Evolutionary conservation across 2,113 vertebrate genomes (phyloP), one percentile per base, ranked within the genome.

Genomic region (Tragelaphus buxtoni): DNA sequence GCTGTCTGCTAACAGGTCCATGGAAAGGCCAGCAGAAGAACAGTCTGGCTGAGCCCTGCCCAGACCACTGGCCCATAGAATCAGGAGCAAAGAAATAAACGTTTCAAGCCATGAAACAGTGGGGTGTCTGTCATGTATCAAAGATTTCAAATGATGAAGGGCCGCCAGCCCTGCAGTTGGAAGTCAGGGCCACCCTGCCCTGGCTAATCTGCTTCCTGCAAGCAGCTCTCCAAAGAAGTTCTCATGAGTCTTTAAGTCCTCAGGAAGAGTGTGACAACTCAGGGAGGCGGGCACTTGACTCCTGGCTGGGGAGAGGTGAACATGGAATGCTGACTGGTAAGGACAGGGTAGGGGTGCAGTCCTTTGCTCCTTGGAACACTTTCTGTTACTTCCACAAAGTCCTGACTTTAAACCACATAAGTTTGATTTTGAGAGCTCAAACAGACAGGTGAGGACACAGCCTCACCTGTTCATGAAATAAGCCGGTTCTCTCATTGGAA

Each of bases 371-470:
- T 56, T 32, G 2, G 30, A 45, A 35, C 3, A 28, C 13, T 24
- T 24, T 88, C 87, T 45, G 1, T 30, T 61, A 24, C 51, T 77
- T 47, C 69, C 4, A 14, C 32, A 28, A 51, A 7, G 42, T 28
- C 35, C 87, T 42, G 45, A 47, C 80, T 14, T 35, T 24, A 65
- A n/a, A 58, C 20, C 24, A 9, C 0, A 0, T 3, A 61, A 56
- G 42, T 32, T 74, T 56, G 20, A 63, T 39, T 45, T 49, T 0
- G 1, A 74, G 30, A 74, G 74, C 47, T 7, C 51, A 74, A 11
- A 53, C 26, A 12, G 7, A 58, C 72, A 85, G 26, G 17, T 22
- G 32, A 85, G 74, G 30, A 55, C n/a, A 22, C 4, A 77, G n/a
- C 28, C 74, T 20, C 4, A n/a, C 17, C 20, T 26, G 24, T 6